A percentile compares a stretch with the other conserved stretches of the same genome.
Conservation (phyloP, 2,888 invertebrate genomes). For the Acheta domesticus region DNA sequence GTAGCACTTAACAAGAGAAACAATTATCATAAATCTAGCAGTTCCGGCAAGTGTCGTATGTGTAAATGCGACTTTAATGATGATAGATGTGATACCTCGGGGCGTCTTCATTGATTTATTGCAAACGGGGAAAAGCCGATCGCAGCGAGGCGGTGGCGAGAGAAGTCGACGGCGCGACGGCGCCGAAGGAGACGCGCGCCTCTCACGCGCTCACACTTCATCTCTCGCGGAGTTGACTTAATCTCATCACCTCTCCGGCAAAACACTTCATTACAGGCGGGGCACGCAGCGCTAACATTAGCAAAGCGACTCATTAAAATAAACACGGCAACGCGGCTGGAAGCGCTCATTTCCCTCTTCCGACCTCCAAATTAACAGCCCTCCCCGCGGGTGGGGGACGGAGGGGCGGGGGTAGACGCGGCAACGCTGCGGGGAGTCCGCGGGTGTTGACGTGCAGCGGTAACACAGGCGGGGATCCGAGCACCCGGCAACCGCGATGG, state of each 20-base stretch:
- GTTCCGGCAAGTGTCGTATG: too few species aligned
- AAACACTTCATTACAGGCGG: slow-evolving; percentile 32
- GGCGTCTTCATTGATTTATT: too few species aligned
- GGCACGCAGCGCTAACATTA: slow-evolving; percentile 22
- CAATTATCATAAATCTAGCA: too few species aligned
- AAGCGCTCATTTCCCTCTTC: slow-evolving; percentile 27
- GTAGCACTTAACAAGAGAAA: too few species aligned
- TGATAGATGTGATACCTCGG: too few species aligned
- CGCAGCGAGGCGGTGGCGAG: too few species aligned
- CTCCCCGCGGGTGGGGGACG: slow-evolving; percentile 3
- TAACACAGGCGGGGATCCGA: too few species aligned
- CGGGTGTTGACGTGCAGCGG: too few species aligned
- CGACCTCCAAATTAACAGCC: slow-evolving; percentile 29
- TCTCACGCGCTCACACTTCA: neutral
- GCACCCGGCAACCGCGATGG: too few species aligned
- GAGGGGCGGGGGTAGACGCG: neutral
- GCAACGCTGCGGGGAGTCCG: neutral
- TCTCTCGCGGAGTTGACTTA: slow-evolving; percentile 29
- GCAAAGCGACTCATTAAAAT: slow-evolving; percentile 33
- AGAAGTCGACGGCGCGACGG: neutral
- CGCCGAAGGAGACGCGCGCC: neutral
- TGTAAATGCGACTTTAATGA: too few species aligned
- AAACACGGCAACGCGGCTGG: slow-evolving; percentile 29
- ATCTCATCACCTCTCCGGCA: slow-evolving; percentile 29
- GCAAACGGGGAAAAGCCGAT: too few species aligned